Evolutionary conservation across 2,797 vertebrate genomes (phyloP).

Genomic region (Enteromius fasciolatus): DNA sequence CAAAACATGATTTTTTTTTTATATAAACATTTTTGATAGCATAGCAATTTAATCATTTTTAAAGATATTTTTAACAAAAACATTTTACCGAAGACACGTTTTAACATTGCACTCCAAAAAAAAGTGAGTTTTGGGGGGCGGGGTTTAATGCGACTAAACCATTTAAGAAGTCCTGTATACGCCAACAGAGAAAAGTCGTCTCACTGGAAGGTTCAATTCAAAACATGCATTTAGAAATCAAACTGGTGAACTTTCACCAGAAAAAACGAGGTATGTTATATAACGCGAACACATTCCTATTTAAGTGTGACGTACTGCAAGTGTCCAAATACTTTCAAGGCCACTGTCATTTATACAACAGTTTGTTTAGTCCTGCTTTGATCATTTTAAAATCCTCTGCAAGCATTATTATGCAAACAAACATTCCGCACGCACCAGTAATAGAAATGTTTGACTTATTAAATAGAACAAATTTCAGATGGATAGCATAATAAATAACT

Average conservation of each 20-base stretch:
- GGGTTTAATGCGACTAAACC: background rate
- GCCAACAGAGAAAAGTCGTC: background rate
- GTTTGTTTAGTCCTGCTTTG: constrained; percentile 25
- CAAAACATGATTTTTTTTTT: background rate
- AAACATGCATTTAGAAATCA: background rate
- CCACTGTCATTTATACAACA: background rate
- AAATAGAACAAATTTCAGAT: constrained; percentile 20
- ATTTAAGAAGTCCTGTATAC: background rate
- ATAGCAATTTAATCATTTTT: no score
- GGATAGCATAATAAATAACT: constrained; percentile 28
- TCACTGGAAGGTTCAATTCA: background rate
- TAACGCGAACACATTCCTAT: constrained; percentile 8
- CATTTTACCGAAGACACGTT: background rate
- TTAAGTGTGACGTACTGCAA: background rate
- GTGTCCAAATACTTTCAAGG: background rate
- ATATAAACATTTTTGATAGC: no score
- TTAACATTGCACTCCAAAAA: background rate
- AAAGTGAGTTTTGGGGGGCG: no score
- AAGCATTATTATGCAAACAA: background rate
- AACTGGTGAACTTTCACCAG: background rate
- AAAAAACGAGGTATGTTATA: background rate
- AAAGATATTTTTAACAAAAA: background rate
- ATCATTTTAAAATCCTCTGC: constrained; percentile 5
- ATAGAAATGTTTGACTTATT: constrained; percentile 13
- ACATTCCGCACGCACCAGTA: background rate